A percentile compares a stretch with the other conserved stretches of the same genome.
These are phyloP conservation scores for Empidonax traillii DNA, from an alignment of 2,113 vertebrate species.

Conservation along the genomic window DNA sequence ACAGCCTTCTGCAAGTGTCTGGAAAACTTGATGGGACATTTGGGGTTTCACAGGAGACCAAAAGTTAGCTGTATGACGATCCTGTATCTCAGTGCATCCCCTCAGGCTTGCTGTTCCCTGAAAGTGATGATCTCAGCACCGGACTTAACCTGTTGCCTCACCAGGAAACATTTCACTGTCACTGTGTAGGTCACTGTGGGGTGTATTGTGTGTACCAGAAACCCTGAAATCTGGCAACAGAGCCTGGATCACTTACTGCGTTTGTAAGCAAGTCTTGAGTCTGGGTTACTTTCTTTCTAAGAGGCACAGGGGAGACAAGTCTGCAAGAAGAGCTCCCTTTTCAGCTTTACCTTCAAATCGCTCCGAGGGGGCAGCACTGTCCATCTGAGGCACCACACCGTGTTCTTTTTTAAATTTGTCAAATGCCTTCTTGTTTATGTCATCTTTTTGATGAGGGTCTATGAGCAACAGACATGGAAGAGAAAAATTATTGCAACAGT, in stretches of 20 bases:
- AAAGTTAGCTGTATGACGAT: background rate
- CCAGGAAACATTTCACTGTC: background rate
- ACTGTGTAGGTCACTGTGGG: background rate
- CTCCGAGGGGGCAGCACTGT: conserved; percentile 90
- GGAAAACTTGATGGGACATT: background rate
- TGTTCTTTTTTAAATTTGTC: conserved; percentile 98
- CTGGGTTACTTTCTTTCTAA: background rate
- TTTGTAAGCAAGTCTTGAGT: background rate
- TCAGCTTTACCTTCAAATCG: conserved; percentile 87
- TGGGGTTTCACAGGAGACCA: background rate
- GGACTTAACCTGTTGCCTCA: background rate
- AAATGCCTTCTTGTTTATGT: conserved; percentile 96
- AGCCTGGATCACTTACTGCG: background rate
- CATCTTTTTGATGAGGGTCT: conserved; percentile 96
- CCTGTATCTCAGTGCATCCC: background rate
- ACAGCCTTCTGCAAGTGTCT: background rate
- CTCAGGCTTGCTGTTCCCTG: background rate
- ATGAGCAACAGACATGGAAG: background rate
- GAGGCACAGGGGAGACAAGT: background rate
- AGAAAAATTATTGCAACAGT: background rate
- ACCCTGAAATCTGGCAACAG: background rate
- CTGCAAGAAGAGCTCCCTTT: background rate
- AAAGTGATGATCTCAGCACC: background rate
- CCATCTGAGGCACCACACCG: conserved; percentile 81
- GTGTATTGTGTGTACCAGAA: background rate